Evolutionary conservation across 2,113 vertebrate genomes (phyloP).

Genomic region (Cephalopholis sonnerati): DNA sequence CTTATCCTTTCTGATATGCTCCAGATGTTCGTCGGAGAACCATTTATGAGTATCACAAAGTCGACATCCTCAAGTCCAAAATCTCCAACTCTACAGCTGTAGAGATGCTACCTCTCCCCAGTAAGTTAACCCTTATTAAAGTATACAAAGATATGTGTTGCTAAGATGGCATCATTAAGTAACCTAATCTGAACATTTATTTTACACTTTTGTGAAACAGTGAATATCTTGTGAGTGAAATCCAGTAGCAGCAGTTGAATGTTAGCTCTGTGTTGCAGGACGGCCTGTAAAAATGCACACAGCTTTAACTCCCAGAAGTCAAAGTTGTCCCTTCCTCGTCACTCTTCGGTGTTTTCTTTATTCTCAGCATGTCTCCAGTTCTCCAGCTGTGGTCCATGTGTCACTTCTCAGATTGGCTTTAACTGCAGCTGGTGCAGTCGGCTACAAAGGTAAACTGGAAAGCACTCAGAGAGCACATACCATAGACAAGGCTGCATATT

Average conservation of each 20-base stretch:
- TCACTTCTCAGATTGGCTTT: slow-evolving; percentile 94
- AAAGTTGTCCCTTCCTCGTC: neutral
- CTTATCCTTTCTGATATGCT: slow-evolving; percentile 14
- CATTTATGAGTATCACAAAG: slow-evolving; percentile 97
- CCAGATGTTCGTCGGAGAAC: slow-evolving; percentile 95
- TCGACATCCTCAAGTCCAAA: slow-evolving; percentile 93
- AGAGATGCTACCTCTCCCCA: slow-evolving; percentile 94
- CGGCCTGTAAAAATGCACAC: neutral
- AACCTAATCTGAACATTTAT: neutral
- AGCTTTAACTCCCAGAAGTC: neutral
- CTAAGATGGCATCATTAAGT: neutral
- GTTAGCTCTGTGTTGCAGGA: neutral
- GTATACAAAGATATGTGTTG: too few species aligned
- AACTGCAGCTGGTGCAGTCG: slow-evolving; percentile 98
- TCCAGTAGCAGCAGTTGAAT: neutral
- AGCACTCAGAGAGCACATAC: neutral
- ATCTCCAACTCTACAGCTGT: slow-evolving; percentile 91
- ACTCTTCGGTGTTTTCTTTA: slow-evolving; percentile 20
- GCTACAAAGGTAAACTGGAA: slow-evolving; percentile 90
- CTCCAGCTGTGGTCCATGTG: slow-evolving; percentile 91
- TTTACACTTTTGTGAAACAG: neutral
- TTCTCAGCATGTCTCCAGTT: slow-evolving; percentile 94
- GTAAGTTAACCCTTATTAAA: slow-evolving; percentile 80
- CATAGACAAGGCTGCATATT: neutral
- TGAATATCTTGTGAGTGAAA: neutral